Evolutionary conservation across 2,797 vertebrate genomes (phyloP), one percentile per base, ranked within the genome.

Genomic region (Zonotrichia albicollis): DNA sequence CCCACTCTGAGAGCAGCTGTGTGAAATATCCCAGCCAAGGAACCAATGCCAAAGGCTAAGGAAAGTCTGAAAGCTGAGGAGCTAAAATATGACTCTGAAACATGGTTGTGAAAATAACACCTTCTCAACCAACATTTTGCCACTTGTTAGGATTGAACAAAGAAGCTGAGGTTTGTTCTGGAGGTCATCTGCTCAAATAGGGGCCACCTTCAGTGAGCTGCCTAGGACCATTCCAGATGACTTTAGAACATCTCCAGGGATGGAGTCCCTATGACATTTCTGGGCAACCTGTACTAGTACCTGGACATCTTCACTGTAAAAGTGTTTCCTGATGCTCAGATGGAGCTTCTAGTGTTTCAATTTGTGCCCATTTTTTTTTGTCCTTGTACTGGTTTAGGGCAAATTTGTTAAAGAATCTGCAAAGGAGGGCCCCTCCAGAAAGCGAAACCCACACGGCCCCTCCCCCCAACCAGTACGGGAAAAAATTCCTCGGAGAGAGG

Each of bases 181-280:
- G 43, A 70, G 9, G 6, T 43, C 27, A 38, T 26, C 16, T 68
- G 14, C 19, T 84, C 22, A 70, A 46, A 34, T 6, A 57, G 21
- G 10, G 13, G 11, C 3, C 15, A 27, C 13, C 14, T 70, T 14
- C 19, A 45, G n/a, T 6, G 27, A 0, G 1, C 20, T 79, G 16
- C 20, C 20, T 22, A 42, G 29, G 20, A 36, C 13, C 5, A 11
- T n/a, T 67, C 30, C 16, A 57, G 27, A 32, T 23, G 29, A 8
- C 7, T 42, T 42, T 4, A 42, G 40, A 42, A 42, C 40, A 42
- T 42, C 40, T 42, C 23, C 26, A 45, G 36, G 38, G 19, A 42
- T 45, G 16, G 14, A 67, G 25, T 11, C 5, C 40, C 21, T 10
- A 6, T 23, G 19, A 18, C 5, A 22, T 76, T 48, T 84, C 29